These are phyloP conservation scores for Hemibates koningsi DNA, from an alignment of 2,113 vertebrate species.

Conservation along the genomic window DNA sequence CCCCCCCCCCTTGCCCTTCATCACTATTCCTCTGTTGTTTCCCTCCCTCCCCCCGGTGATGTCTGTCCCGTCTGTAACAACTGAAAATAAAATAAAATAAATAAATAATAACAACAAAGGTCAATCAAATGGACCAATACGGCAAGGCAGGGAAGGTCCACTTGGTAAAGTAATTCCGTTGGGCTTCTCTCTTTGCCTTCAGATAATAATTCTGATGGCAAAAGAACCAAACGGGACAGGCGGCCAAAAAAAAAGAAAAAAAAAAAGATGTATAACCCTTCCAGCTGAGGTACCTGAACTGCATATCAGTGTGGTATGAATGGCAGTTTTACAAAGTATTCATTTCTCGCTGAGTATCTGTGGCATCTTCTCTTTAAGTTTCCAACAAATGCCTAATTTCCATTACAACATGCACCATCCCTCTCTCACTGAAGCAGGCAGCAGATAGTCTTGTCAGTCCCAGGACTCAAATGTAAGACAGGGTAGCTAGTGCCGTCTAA, in stretches of 20 bases:
- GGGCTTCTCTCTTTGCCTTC: too few relatives aligned
- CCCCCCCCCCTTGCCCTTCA: too few relatives aligned
- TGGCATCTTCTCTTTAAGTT: not conserved
- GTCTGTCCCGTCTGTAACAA: not conserved
- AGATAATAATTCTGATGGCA: too few relatives aligned
- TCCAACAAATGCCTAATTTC: not conserved
- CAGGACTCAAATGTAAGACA: not conserved
- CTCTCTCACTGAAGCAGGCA: not conserved
- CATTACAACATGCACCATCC: not conserved
- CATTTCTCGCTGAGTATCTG: not conserved
- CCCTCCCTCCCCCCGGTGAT: accelerated
- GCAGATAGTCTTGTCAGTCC: not conserved
- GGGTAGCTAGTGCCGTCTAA: not conserved
- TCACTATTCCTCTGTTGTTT: not conserved
- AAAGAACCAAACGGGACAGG: accelerated
- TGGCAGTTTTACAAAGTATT: not conserved
- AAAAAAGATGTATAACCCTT: not conserved
- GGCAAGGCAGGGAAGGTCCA: too few relatives aligned
- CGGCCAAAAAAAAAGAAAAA: accelerated
- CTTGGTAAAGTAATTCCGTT: too few relatives aligned
- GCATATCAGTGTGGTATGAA: not conserved
- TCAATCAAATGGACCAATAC: not conserved
- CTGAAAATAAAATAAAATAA: not conserved
- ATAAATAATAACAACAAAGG: not conserved
- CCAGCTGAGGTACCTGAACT: not conserved